Conservation (phyloP, 1,140 invertebrate genomes). For the Cyphomyrmex costatus region DNA sequence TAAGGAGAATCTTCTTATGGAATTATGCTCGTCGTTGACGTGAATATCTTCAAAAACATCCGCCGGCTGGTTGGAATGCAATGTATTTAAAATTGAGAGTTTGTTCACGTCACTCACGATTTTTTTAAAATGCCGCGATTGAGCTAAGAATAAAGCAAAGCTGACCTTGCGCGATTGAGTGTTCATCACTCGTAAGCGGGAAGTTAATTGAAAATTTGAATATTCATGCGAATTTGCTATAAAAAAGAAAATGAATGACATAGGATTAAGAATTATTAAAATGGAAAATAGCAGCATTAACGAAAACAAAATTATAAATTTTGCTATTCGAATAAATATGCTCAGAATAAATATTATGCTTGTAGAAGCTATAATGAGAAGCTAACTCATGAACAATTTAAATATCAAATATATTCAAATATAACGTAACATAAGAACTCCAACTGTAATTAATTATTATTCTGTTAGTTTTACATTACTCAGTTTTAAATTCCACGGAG, state of each 20-base stretch:
- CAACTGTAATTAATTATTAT: slow-evolving; percentile 2
- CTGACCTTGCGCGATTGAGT: background rate
- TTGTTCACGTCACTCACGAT: background rate
- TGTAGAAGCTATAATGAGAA: background rate
- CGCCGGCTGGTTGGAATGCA: background rate
- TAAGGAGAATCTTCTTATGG: background rate
- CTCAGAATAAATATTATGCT: background rate
- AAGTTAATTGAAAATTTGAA: background rate
- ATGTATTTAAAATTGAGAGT: slow-evolving; percentile 21
- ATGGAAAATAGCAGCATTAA: background rate
- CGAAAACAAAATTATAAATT: background rate
- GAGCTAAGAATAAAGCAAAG: slow-evolving; percentile 33
- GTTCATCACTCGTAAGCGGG: background rate
- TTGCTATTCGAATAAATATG: background rate
- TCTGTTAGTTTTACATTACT: background rate
- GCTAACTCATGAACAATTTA: background rate
- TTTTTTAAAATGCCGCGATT: slow-evolving; percentile 33
- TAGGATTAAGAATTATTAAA: background rate
- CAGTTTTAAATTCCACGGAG: background rate
- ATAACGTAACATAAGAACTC: background rate
- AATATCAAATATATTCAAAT: background rate
- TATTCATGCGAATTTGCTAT: background rate
- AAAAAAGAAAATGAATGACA: background rate
- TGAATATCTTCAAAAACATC: slow-evolving; percentile 29
- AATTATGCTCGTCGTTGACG: background rate